Conservation (phyloP, 2,888 invertebrate species). For the Machimus rusticus region DNA sequence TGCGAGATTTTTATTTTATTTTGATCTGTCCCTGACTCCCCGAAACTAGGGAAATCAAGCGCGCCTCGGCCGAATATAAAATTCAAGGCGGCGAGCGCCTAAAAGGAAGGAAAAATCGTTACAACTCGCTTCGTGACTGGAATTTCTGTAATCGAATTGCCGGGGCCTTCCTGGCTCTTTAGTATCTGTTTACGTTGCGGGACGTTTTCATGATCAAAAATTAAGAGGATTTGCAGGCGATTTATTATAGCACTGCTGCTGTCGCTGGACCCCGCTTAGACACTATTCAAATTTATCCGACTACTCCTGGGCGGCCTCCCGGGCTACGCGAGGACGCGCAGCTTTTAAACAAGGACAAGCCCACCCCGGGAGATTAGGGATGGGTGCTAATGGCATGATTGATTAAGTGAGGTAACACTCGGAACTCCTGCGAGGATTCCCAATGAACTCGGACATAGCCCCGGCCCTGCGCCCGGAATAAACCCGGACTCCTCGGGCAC, state of each 20-base stretch:
- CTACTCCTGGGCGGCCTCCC: neutral
- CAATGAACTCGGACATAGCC: neutral
- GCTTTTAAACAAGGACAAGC: neutral
- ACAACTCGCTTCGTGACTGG: conserved; percentile 32
- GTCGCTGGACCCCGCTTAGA: neutral
- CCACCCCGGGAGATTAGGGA: neutral
- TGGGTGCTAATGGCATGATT: neutral
- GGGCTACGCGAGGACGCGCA: neutral
- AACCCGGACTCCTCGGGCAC: neutral
- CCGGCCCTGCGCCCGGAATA: neutral
- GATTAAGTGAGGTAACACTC: neutral
- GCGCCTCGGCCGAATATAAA: conserved; percentile 8
- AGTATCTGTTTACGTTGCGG: conserved; percentile 5
- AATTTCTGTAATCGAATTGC: conserved; percentile 19
- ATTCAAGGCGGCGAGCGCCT: conserved; percentile 13
- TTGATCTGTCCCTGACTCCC: conserved; percentile 32
- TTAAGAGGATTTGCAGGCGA: conserved; percentile 25
- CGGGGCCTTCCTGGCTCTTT: neutral
- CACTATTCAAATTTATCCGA: neutral
- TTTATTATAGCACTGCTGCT: conserved; percentile 5
- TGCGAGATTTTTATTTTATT: conserved; percentile 1
- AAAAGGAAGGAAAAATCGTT: conserved; percentile 32
- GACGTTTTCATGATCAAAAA: conserved; percentile 21
- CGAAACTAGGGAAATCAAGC: conserved; percentile 24
- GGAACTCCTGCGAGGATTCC: neutral